phyloP scores from a whole-genome alignment of 2,113 vertebrate species.

The Condylura cristata region DNA sequence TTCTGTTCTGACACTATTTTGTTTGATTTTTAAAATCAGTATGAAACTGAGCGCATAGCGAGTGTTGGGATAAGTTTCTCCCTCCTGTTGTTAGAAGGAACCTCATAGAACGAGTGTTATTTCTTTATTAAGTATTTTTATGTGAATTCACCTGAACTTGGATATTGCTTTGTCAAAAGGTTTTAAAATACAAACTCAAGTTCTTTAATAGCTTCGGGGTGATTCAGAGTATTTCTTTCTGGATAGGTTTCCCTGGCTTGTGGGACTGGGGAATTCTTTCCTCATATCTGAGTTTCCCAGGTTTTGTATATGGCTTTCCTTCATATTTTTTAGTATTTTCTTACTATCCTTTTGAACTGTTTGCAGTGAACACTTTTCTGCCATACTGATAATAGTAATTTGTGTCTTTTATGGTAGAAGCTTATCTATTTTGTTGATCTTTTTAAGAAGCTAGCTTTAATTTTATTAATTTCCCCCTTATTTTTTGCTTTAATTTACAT shows the following conservation, averaged over 20 bases:
- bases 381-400: background rate
- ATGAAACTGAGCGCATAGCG: background rate
- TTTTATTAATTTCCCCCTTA: background rate
- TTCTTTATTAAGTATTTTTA: slow-evolving; percentile 5
- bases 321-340: background rate
- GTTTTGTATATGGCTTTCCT: background rate
- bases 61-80: background rate
- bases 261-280: background rate
- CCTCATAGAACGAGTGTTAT: background rate
- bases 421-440: slow-evolving; percentile 42
- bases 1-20: background rate
- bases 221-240: background rate
- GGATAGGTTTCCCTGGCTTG: background rate
- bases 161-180: background rate
- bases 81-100: background rate
- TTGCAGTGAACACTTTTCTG: background rate
- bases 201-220: background rate
- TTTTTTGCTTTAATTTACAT: background rate
- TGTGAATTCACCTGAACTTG: background rate
- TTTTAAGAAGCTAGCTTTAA: background rate
- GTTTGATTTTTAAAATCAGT: background rate
- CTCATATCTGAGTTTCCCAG: background rate
- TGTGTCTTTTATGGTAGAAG: background rate
- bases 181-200: background rate
- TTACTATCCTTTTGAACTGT: background rate